A percentile compares a stretch with the other conserved stretches of the same genome.
phyloP scores from a whole-genome alignment of 2,113 vertebrate genomes.

The Phalacrocorax pelagicus region DNA sequence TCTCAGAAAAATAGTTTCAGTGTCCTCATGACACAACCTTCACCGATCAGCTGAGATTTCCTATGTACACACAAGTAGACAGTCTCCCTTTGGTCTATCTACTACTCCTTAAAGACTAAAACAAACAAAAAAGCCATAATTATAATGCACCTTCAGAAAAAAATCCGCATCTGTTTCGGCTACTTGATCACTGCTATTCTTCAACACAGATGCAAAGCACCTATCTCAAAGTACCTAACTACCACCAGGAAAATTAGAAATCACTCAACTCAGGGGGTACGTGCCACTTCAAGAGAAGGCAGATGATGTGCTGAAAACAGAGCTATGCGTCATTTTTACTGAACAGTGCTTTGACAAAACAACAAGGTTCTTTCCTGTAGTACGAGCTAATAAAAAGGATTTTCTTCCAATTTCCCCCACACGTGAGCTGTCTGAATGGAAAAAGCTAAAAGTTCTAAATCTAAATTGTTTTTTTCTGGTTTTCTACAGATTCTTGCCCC shows the following conservation, averaged over 20 bases:
- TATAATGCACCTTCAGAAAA: background rate
- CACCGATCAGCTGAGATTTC: background rate
- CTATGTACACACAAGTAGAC: background rate
- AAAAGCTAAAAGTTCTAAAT: background rate
- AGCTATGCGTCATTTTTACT: background rate
- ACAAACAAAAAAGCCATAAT: background rate
- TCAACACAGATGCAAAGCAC: background rate
- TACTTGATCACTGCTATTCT: background rate
- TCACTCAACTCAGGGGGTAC: no score
- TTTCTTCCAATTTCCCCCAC: background rate
- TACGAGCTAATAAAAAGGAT: background rate
- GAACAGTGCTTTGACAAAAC: background rate
- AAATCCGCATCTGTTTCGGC: background rate
- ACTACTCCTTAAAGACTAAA: background rate
- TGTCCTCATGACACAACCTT: background rate
- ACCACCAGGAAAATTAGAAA: background rate
- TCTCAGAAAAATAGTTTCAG: background rate
- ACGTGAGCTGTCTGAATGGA: background rate
- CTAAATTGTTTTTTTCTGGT: background rate
- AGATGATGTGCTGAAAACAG: background rate
- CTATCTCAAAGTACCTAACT: background rate
- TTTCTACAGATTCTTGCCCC: background rate
- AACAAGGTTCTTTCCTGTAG: accelerated
- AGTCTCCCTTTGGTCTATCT: background rate
- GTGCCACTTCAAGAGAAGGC: background rate